Evolutionary conservation across 2,113 vertebrate species (phyloP), one percentile per base, ranked within the genome.

Genomic region (Burhinus oedicnemus): DNA sequence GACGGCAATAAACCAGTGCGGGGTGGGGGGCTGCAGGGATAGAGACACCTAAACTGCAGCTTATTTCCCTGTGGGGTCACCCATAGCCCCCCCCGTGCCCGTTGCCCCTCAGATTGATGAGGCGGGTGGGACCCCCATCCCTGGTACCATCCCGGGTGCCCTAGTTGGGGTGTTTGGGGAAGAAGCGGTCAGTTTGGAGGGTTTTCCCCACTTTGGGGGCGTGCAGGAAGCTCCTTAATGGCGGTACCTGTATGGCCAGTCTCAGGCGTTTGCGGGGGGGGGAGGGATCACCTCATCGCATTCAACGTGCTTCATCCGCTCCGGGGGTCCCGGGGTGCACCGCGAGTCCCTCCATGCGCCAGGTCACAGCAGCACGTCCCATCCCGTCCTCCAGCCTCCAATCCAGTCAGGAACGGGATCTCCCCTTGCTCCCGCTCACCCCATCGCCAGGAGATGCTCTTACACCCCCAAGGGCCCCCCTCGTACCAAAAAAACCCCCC

Each of bases 281-380:
- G 10, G 11, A 27, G 8, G 17, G 4, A 7, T 36, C 49, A 52
- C 30, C 72, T 44, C 44, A 12, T 1, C 1, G 5, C 32, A 49
- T 4, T 64, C 17, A 4, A 11, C 0, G 22, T 11, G 15, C 34
- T 66, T 29, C 75, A 22, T 6, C 65, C 23, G 22, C 12, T 23
- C 49, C 22, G 21, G 47, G 21, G 47, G 47, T 49, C 47, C 21
- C 11, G 22, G 47, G 47, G 21, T 5, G 21, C 22, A 30, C 29
- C 0, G 0, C 2, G 4, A 72, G 32, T 7, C 7, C 32, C 40
- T 13, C 16, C 47, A 7, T 18, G 23, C 0, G 1, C 15, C 5
- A 9, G 45, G 21, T 61, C 17, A 1, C 12, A 4, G 27, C 18
- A 2, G 9, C 2, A 0, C 5, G 22, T 34, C 60, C 49, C 60